These are phyloP conservation scores for Threskiornis aethiopicus DNA, from an alignment of 2,797 vertebrate genomes.

Conservation along the genomic window DNA sequence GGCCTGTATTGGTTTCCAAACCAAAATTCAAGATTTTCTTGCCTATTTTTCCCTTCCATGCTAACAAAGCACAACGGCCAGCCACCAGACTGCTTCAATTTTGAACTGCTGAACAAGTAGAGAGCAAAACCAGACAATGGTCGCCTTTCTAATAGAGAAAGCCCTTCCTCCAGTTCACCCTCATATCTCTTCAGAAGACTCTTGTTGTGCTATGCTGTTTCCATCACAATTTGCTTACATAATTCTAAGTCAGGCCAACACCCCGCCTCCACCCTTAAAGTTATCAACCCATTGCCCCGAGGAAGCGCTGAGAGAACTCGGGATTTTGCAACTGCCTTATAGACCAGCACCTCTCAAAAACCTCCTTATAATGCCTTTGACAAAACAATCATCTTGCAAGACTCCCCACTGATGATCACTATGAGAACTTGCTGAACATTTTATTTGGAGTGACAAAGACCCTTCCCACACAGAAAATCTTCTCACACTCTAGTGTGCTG, in stretches of 20 bases:
- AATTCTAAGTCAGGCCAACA: background rate
- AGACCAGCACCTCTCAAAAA: background rate
- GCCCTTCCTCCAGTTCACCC: background rate
- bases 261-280: background rate
- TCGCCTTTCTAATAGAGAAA: background rate
- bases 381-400: background rate
- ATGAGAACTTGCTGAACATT: rapidly evolving
- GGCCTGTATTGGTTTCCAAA: background rate
- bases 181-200: background rate
- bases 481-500: background rate
- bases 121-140: background rate
- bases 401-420: background rate
- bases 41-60: background rate
- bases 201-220: background rate
- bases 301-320: background rate
- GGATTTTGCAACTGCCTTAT: background rate
- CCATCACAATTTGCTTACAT: background rate
- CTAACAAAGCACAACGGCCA: background rate
- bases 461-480: background rate
- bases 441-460: background rate
- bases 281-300: background rate
- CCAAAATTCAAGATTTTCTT: background rate
- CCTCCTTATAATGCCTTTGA: background rate
- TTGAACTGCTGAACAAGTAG: background rate
- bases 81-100: background rate